Evolutionary conservation across 1,140 invertebrate genomes (phyloP).

Genomic region (Idris sp.): DNA sequence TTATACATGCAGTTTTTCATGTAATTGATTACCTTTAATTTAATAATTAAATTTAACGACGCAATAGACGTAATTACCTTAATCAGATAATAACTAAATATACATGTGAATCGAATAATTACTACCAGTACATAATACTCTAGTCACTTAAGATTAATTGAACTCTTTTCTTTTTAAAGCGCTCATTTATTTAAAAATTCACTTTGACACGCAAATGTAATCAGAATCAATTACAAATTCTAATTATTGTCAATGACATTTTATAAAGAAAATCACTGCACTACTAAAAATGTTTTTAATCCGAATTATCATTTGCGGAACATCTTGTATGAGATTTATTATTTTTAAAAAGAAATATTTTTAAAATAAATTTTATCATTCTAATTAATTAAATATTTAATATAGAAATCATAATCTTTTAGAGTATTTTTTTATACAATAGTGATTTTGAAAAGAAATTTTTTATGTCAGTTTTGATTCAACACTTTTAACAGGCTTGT

Average conservation of each 20-base stretch:
- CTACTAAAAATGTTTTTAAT: no score
- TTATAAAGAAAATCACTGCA: no score
- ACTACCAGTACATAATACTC: slow-evolving; percentile 29
- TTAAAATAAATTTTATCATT: no score
- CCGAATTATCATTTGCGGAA: no score
- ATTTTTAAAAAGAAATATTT: no score
- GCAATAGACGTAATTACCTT: slow-evolving; percentile 17
- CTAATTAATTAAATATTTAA: no score
- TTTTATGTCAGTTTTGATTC: background rate
- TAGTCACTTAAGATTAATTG: slow-evolving; percentile 14
- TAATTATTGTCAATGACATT: no score
- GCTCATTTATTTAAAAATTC: slow-evolving; percentile 30
- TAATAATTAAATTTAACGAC: slow-evolving; percentile 15
- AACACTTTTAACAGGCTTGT: slow-evolving; percentile 24
- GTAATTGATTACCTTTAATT: slow-evolving; percentile 21
- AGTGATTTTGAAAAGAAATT: no score
- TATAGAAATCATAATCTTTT: no score
- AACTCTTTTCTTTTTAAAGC: slow-evolving; percentile 22
- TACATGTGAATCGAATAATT: slow-evolving; percentile 46
- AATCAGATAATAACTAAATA: slow-evolving; percentile 28
- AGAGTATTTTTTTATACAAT: background rate
- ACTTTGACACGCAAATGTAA: slow-evolving; percentile 23
- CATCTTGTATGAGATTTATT: no score
- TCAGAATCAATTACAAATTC: no score
- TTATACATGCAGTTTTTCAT: slow-evolving; percentile 4